Percentiles rank a stretch among this genome's conserved stretches.
These are phyloP conservation scores for Cenopis cana DNA, from an alignment of 2,888 invertebrate species.

Conservation along the genomic window DNA sequence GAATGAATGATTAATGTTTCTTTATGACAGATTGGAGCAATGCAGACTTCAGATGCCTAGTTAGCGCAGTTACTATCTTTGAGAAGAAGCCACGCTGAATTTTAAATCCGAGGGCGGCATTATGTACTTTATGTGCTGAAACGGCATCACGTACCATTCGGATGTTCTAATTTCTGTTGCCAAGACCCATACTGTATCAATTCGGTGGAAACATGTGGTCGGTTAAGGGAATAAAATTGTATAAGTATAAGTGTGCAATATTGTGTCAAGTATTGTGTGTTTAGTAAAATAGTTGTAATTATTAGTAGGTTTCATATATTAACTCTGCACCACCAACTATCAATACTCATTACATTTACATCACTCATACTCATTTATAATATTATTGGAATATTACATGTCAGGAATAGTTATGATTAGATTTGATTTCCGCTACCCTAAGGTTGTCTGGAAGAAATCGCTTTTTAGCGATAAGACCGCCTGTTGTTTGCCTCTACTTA, in stretches of 20 bases:
- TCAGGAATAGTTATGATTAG: no score
- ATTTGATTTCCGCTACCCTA: no score
- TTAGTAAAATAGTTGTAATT: no score
- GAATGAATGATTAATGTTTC: constrained; percentile 48
- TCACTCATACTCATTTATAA: no score
- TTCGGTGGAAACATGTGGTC: constrained; percentile 36
- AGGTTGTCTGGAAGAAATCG: no score
- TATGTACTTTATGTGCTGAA: constrained; percentile 26
- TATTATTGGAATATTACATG: no score
- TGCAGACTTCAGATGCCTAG: constrained; percentile 40
- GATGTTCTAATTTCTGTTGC: constrained; percentile 32
- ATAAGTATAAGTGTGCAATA: constrained; percentile 30
- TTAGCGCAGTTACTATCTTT: constrained; percentile 35
- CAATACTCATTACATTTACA: no score
- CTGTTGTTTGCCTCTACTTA: no score
- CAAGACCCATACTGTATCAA: constrained; percentile 33
- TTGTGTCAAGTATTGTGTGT: no score
- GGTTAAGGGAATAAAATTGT: constrained; percentile 40
- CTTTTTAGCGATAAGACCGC: no score
- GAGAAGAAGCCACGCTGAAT: constrained; percentile 29
- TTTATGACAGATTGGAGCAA: constrained; percentile 45
- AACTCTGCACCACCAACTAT: no score
- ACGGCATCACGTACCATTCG: constrained; percentile 36
- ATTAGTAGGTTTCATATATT: no score
- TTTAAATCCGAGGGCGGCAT: constrained; percentile 32